phyloP scores from a whole-genome alignment of 2,113 vertebrate genomes.

The Semnornis frantzii region DNA sequence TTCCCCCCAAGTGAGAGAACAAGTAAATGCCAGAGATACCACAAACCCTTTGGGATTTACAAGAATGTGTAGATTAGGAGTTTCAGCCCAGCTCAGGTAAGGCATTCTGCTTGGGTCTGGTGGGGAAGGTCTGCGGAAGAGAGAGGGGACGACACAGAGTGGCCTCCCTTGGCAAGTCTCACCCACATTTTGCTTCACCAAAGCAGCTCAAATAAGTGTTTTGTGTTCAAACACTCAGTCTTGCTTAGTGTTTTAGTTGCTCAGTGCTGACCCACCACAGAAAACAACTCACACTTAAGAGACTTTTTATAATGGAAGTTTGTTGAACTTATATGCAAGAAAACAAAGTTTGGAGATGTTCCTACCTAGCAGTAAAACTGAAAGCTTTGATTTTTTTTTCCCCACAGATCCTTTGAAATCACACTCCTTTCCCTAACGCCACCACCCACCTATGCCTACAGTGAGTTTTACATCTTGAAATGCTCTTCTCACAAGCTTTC shows the following conservation, averaged over 20 bases:
- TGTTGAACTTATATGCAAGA: neutral
- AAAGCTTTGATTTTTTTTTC: neutral
- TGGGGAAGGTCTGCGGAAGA: neutral
- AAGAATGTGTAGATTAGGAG: conserved; percentile 55
- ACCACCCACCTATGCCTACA: neutral
- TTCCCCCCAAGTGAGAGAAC: conserved; percentile 64
- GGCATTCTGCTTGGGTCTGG: neutral
- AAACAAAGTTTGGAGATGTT: neutral
- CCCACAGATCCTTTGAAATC: conserved; percentile 2
- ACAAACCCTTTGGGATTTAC: conserved; percentile 55
- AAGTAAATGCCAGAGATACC: conserved; percentile 71
- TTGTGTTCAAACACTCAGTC: neutral
- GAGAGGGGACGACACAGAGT: neutral
- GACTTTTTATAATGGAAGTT: neutral
- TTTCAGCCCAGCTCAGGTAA: conserved; percentile 26
- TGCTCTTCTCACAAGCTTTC: neutral
- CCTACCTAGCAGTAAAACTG: neutral
- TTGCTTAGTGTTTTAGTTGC: neutral
- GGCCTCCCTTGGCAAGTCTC: fast-evolving
- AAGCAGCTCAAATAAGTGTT: neutral
- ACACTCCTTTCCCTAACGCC: neutral
- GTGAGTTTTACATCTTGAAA: neutral
- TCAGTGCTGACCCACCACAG: neutral
- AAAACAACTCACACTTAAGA: neutral
- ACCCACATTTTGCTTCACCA: neutral